phyloP scores from a whole-genome alignment of 2,113 vertebrate species.

The Polyodon spathula region DNA sequence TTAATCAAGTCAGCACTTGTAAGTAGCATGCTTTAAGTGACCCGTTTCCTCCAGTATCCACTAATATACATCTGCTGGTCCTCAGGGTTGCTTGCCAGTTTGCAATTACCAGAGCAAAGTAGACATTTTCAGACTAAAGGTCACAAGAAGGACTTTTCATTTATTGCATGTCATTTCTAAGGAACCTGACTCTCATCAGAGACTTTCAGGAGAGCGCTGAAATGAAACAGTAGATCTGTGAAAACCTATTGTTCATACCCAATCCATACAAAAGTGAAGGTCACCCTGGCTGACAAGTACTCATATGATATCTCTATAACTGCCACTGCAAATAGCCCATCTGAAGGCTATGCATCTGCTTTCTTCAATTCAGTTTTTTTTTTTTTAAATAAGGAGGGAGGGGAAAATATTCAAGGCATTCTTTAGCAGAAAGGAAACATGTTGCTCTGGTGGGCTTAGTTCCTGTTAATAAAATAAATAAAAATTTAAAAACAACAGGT shows the following conservation, averaged over 20 bases:
- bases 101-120: neutral
- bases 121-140: constrained; percentile 35
- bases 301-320: constrained; percentile 37
- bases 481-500: too few relatives aligned
- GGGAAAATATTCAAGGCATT: too few relatives aligned
- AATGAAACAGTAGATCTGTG: constrained; percentile 31
- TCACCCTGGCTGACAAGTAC: constrained; percentile 45
- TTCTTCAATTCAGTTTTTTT: constrained; percentile 25
- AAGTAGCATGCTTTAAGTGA: neutral
- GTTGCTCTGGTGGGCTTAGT: too few relatives aligned
- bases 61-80: neutral
- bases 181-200: constrained; percentile 36
- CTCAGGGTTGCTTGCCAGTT: neutral
- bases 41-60: neutral
- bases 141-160: constrained; percentile 55
- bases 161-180: constrained; percentile 50
- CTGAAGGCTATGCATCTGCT: constrained; percentile 30
- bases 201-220: constrained; percentile 35
- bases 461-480: too few relatives aligned
- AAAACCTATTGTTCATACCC: constrained; percentile 12
- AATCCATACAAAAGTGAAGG: constrained; percentile 37
- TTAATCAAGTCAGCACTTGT: too few relatives aligned
- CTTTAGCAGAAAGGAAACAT: too few relatives aligned
- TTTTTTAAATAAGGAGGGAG: neutral
- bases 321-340: constrained; percentile 38